phyloP scores from a whole-genome alignment of 2,113 vertebrate species.

The Agapornis roseicollis region DNA sequence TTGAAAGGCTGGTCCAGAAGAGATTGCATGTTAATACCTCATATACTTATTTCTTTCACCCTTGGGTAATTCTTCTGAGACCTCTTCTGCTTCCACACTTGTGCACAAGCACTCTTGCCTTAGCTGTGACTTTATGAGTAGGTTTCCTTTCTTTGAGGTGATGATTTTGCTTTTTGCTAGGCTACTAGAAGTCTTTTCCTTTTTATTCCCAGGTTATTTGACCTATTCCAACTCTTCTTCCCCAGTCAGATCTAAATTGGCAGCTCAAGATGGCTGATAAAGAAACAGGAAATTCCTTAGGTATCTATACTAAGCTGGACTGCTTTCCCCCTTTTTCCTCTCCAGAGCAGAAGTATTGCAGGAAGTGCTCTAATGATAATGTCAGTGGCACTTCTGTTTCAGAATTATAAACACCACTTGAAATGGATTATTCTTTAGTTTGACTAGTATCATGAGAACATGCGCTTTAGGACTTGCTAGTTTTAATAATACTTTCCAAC shows the following conservation, averaged over 20 bases:
- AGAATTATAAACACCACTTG: constrained; percentile 1
- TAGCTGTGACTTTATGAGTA: neutral
- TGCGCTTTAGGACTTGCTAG: neutral
- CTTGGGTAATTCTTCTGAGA: neutral
- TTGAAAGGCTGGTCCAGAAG: neutral
- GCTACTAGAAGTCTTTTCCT: neutral
- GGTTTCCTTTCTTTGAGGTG: neutral
- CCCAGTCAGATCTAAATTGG: constrained; percentile 16
- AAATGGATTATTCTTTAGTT: constrained; percentile 9
- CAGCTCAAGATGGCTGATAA: neutral
- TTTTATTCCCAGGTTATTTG: neutral
- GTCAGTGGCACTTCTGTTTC: neutral
- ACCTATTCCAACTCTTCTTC: neutral
- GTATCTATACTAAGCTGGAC: neutral
- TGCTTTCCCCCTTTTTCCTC: neutral
- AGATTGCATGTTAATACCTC: neutral
- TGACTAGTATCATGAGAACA: neutral
- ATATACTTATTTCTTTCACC: neutral
- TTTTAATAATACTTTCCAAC: neutral
- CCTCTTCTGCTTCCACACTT: neutral
- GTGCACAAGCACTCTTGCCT: neutral
- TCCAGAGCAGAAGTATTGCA: constrained; percentile 27
- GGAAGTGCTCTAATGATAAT: neutral
- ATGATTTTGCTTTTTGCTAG: neutral
- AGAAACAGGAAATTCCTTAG: neutral